phyloP scores from a whole-genome alignment of 2,113 vertebrate species.

The Mastomys natalensis region DNA sequence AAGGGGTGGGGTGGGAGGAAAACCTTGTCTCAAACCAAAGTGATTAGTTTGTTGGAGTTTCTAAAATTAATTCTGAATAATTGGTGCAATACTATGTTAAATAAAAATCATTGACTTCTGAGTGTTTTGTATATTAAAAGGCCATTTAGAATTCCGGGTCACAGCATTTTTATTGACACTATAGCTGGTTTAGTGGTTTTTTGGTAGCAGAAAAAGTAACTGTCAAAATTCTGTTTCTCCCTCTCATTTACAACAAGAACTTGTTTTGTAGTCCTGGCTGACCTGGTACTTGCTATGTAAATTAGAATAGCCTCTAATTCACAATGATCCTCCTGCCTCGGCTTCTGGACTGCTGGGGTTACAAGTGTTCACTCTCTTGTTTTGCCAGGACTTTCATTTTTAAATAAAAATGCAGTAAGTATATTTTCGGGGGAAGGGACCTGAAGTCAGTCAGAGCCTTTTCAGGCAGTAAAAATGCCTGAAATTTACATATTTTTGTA shows the following conservation, averaged over 20 bases:
- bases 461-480: constrained; percentile 59
- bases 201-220: constrained; percentile 15
- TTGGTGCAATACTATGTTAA: neutral
- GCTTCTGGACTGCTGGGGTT: neutral
- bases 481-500: neutral
- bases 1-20: neutral
- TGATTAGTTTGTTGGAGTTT: neutral
- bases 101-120: constrained; percentile 28
- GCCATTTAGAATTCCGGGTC: neutral
- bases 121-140: constrained; percentile 32
- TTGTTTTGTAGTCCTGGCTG: neutral
- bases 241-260: neutral
- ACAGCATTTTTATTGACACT: neutral
- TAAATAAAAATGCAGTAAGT: constrained; percentile 38
- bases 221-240: neutral
- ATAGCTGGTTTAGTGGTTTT: constrained; percentile 33
- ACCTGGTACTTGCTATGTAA: neutral
- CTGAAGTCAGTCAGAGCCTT: neutral
- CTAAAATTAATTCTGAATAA: constrained; percentile 8
- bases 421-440: neutral
- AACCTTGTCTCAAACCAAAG: neutral
- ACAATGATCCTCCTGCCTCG: neutral
- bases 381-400: constrained; percentile 19
- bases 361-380: neutral
- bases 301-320: neutral